These are phyloP conservation scores for Tinamus guttatus DNA, from an alignment of 2,113 vertebrate species.

Conservation along the genomic window DNA sequence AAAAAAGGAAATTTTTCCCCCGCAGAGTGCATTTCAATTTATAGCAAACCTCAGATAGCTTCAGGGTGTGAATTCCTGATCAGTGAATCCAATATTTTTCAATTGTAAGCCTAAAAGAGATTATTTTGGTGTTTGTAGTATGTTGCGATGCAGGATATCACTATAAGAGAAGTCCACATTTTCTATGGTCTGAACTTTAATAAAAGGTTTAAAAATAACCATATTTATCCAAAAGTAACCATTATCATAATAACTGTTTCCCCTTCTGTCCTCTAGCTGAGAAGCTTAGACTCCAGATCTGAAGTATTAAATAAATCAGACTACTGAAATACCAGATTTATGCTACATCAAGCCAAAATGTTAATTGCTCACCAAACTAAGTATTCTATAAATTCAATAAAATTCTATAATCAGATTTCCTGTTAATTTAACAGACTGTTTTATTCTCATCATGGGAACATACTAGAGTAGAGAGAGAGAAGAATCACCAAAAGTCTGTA, in stretches of 20 bases:
- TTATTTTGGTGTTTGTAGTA: not conserved
- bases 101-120: not conserved
- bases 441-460: not conserved
- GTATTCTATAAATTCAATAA: not conserved
- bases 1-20: too few species aligned
- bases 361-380: not conserved
- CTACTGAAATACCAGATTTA: not conserved
- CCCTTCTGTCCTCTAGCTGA: not conserved
- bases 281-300: not conserved
- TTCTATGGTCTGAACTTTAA: not conserved
- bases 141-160: not conserved
- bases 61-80: slow-evolving; percentile 8
- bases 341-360: not conserved
- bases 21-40: not conserved
- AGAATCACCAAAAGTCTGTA: slow-evolving; percentile 13
- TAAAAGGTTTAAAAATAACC: not conserved
- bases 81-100: slow-evolving; percentile 13
- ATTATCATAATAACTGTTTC: not conserved
- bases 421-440: not conserved
- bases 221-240: not conserved
- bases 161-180: not conserved
- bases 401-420: not conserved
- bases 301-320: not conserved
- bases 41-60: not conserved
- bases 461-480: not conserved